Percentiles rank a stretch among this genome's conserved stretches.
These are phyloP conservation scores for Drosophila arizonae DNA, from an alignment of 1,140 invertebrate species.

Conservation along the genomic window DNA sequence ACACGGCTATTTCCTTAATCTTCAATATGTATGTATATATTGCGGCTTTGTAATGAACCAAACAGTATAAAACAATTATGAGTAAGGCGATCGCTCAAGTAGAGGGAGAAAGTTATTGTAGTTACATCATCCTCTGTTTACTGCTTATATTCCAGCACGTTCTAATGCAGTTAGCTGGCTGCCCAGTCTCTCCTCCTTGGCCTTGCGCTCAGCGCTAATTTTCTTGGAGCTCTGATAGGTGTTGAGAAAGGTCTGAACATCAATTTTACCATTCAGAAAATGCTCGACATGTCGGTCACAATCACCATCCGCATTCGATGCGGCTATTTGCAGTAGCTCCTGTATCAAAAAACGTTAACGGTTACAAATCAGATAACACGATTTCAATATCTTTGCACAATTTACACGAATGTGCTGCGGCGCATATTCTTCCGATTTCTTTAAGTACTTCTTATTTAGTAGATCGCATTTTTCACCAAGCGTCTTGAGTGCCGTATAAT, in stretches of 20 bases:
- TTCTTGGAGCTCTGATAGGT: constrained; percentile 88
- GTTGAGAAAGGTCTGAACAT: constrained; percentile 89
- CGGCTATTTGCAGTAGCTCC: constrained; percentile 85
- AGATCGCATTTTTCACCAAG: constrained; percentile 88
- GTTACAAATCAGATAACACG: neutral
- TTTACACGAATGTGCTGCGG: constrained; percentile 89
- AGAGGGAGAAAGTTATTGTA: neutral
- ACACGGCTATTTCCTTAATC: constrained; percentile 24
- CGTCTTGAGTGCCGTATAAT: constrained; percentile 87
- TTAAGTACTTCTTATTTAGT: constrained; percentile 87
- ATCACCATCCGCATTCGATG: constrained; percentile 88
- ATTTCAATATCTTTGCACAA: constrained; percentile 33
- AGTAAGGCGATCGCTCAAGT: constrained; percentile 18
- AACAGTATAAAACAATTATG: constrained; percentile 34
- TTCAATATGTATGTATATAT: constrained; percentile 18
- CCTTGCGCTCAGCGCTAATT: constrained; percentile 88
- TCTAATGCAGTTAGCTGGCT: constrained; percentile 88
- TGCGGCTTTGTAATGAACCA: constrained; percentile 27
- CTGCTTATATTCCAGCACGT: constrained; percentile 84
- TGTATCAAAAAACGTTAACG: constrained; percentile 40
- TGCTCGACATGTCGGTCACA: constrained; percentile 89
- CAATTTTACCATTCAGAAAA: constrained; percentile 89
- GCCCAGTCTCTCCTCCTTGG: constrained; percentile 89
- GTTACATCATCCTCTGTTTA: neutral
- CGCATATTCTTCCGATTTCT: constrained; percentile 88